Evolutionary conservation across 2,888 invertebrate genomes (phyloP).

Genomic region (Phaonia tiefii): DNA sequence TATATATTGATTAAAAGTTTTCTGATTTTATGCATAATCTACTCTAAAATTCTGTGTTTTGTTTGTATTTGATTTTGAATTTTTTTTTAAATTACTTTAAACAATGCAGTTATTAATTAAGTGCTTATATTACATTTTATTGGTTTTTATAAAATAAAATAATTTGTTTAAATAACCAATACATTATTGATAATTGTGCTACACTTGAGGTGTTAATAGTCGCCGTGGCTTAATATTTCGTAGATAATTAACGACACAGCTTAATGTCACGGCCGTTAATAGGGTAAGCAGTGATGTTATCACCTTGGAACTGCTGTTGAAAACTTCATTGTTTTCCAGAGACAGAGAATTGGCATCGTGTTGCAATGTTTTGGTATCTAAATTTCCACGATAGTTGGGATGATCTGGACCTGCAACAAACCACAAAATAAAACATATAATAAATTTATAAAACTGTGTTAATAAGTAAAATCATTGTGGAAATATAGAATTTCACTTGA

Average conservation of each 20-base stretch:
- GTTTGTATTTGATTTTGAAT: slow-evolving; percentile 15
- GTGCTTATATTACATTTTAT: slow-evolving; percentile 35
- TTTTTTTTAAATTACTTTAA: slow-evolving; percentile 3
- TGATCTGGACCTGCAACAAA: slow-evolving; percentile 76
- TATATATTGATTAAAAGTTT: neutral
- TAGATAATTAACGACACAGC: slow-evolving; percentile 14
- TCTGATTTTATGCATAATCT: slow-evolving; percentile 1
- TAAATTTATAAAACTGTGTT: too few species aligned
- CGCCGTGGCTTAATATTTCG: slow-evolving; percentile 24
- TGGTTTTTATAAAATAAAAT: slow-evolving; percentile 30
- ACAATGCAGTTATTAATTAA: slow-evolving; percentile 11
- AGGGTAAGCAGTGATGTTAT: neutral
- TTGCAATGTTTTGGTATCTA: slow-evolving; percentile 74
- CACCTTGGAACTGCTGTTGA: slow-evolving; percentile 22
- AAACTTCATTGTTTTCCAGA: slow-evolving; percentile 74
- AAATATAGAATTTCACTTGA: too few species aligned
- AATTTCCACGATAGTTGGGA: slow-evolving; percentile 74
- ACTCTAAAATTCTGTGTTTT: slow-evolving; percentile 12
- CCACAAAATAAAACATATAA: slow-evolving; percentile 8
- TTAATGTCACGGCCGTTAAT: neutral
- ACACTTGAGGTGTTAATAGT: slow-evolving; percentile 44
- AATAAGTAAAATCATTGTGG: neutral
- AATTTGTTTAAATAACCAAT: slow-evolving; percentile 23
- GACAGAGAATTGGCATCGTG: slow-evolving; percentile 79
- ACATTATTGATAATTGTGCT: slow-evolving; percentile 62